Conservation (phyloP, 2,113 vertebrate genomes). For the Lichenostomus cassidix region DNA sequence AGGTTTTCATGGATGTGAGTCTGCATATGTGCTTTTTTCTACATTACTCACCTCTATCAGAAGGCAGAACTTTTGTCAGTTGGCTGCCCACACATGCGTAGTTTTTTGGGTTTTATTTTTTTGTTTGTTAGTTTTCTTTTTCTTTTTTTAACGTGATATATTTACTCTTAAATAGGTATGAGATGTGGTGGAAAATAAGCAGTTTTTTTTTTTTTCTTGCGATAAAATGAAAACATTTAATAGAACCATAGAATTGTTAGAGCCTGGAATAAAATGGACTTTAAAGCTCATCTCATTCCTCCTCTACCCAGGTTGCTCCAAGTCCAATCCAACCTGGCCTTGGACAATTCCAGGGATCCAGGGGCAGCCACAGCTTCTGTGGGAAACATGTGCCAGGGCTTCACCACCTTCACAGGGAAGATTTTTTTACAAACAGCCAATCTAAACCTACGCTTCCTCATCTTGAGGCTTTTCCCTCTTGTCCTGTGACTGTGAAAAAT, state of each 20-base stretch:
- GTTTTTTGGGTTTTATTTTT: too few relatives aligned
- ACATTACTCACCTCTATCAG: neutral
- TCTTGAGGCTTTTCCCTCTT: neutral
- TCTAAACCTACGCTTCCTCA: neutral
- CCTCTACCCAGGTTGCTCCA: too few relatives aligned
- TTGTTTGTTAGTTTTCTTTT: neutral
- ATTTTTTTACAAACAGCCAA: neutral
- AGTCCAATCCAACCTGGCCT: neutral
- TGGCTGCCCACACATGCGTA: fast-evolving
- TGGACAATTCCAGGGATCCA: neutral
- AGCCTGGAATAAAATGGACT: too few relatives aligned
- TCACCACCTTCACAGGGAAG: neutral
- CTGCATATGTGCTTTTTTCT: neutral
- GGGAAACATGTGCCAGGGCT: neutral
- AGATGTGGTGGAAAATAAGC: neutral
- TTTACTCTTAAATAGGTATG: too few relatives aligned
- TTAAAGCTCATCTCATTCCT: too few relatives aligned
- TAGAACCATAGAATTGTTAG: neutral
- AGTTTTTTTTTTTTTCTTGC: neutral
- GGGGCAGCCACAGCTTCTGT: neutral
- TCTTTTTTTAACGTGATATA: neutral
- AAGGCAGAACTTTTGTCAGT: neutral
- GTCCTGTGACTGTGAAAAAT: neutral
- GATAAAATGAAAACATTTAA: neutral
- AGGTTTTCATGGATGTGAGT: too few relatives aligned